Base-by-base conservation (phyloP, 2,888 invertebrate genomes). In the Xestia c-nigrum region DNA sequence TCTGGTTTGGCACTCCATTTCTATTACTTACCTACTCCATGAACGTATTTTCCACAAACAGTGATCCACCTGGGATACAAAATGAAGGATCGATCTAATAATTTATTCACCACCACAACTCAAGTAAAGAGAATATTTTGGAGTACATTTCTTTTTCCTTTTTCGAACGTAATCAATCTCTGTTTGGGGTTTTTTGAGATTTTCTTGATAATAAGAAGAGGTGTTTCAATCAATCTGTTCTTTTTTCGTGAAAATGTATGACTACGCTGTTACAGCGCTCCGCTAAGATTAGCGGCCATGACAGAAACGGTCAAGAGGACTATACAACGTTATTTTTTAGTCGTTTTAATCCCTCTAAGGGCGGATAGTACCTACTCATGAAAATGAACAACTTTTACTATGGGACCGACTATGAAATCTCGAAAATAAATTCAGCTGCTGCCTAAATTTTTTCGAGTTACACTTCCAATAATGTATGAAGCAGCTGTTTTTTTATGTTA, bases 101-200 rank as follows among this genome's bases (percentile, higher is more conserved):
- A 76, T 71, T 83, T 73, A 83, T 83, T 83, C 75, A 75, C 31
- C 46, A 50, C 72, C 75, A 52, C 64, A 64, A 59, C 72, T 78
- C n/a, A 9, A 55, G 66, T 43, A 24, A 71, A 74, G 43, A 70
- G 63, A 75, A 72, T 59, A 82, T 64, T 72, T 74, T 72, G 64
- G 59, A 74, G 81, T 66, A 59, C n/a, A 14, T 63, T 40, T 47
- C 31, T 71, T 12, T n/a, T 55, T 43, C 43, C 14, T 65, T 59
- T 50, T 68, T 47, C 21, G 21, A 43, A 68, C 38, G 61, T 55
- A 46, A 80, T 75, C 76, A 70, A 80, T 67, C 75, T 47, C 55
- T 67, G 43, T 80, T 80, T 80, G 16, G 24, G 31, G 31, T 78
- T 70, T 65, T 55, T 38, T 4, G 14, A 40, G 24, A 19, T 66